Percentiles rank a stretch among this genome's conserved stretches.
These are phyloP conservation scores for Prosopocoilus inquinatus DNA, from an alignment of 2,888 invertebrate species.

Conservation along the genomic window DNA sequence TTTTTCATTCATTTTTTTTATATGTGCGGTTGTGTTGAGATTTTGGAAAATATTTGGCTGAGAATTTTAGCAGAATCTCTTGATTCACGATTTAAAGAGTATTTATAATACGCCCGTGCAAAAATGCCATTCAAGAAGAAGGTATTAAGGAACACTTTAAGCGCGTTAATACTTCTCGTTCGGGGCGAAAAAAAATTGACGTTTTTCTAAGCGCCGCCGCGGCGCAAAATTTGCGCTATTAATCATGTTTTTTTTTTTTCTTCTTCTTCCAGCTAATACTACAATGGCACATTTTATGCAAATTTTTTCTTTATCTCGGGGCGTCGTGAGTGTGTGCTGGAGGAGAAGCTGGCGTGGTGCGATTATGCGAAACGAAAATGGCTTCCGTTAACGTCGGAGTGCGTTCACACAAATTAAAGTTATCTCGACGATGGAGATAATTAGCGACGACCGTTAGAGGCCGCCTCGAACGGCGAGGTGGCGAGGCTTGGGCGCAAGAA, in stretches of 20 bases:
- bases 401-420: slow-evolving; percentile 30
- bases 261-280: slow-evolving; percentile 11
- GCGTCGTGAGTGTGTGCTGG: slow-evolving; percentile 27
- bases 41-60: no score
- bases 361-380: slow-evolving; percentile 27
- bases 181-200: no score
- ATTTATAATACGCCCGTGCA: no score
- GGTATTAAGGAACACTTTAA: no score
- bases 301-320: slow-evolving; percentile 30
- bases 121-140: no score
- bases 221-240: slow-evolving; percentile 16
- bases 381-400: slow-evolving; percentile 28
- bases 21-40: no score
- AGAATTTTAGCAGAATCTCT: no score
- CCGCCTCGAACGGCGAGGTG: slow-evolving; percentile 1
- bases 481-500: background rate
- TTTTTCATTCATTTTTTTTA: no score
- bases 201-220: background rate
- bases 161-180: no score
- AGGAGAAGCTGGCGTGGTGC: slow-evolving; percentile 26
- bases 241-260: slow-evolving; percentile 23
- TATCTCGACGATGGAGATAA: slow-evolving; percentile 31
- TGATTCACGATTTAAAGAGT: no score
- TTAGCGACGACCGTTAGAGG: slow-evolving; percentile 27
- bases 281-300: slow-evolving; percentile 25